Evolutionary conservation across 2,113 vertebrate species (phyloP).

Genomic region (Oryzias melastigma): DNA sequence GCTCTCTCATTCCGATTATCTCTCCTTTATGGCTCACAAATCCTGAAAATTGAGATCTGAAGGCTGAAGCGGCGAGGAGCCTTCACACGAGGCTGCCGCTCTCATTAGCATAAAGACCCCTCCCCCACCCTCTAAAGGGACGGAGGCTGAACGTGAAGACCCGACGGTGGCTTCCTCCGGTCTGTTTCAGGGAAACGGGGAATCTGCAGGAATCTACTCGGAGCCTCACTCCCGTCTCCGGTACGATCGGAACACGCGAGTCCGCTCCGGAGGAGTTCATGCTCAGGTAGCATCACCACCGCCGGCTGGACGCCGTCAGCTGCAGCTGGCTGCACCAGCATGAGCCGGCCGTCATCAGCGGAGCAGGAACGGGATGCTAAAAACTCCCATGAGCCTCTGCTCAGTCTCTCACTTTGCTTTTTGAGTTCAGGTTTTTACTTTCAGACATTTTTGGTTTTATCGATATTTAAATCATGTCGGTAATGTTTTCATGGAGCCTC

Average conservation of each 20-base stretch:
- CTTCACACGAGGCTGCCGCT: constrained; percentile 43
- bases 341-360: background rate
- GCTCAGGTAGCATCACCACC: constrained; percentile 5
- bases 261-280: constrained; percentile 50
- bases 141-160: background rate
- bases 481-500: no score
- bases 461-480: no score
- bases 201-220: background rate
- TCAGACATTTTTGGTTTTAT: no score
- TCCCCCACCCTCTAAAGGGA: background rate
- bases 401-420: no score
- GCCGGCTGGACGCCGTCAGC: background rate
- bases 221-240: constrained; percentile 55
- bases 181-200: background rate
- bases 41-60: constrained; percentile 63
- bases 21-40: constrained; percentile 58
- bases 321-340: constrained; percentile 1
- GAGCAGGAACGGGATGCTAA: no score
- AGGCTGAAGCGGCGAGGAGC: constrained; percentile 30
- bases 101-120: constrained; percentile 41
- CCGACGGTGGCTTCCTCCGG: background rate
- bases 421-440: no score
- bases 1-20: constrained; percentile 30
- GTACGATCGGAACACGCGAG: constrained; percentile 44
- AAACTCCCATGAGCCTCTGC: background rate